Base-by-base conservation (phyloP, 1,140 invertebrate species). In the Wiebesia pumilae region DNA sequence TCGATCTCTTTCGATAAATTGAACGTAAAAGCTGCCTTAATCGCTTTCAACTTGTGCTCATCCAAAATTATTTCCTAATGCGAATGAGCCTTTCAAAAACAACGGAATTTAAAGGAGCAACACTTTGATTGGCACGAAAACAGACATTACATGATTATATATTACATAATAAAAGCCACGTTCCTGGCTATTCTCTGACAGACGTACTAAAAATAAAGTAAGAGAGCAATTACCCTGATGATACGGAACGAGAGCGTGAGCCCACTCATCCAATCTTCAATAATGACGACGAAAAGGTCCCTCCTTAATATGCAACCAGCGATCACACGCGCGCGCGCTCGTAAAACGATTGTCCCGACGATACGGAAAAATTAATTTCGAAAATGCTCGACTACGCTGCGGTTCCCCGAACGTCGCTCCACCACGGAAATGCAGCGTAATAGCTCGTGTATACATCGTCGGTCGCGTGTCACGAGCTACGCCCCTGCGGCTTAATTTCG, bases 401-500 rank as follows among this genome's bases (percentile, higher is more conserved):
- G 58, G 58, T 62, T 62, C 58, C 58, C 58, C 10, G 58, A 62
- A 62, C 58, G 58, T 27, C n/a, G 10, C 14, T 24, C 58, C 58
- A 10, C 58, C 21, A 62, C 58, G 58, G 24, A 27, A 62, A 62
- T 27, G 24, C 58, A 24, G 27, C 14, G 58, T 24, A 27, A 62
- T 88, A 88, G 87, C 89, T 90, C 87, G 89, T 89, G 90, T 90
- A 89, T 92, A 90, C 89, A 89, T 88, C 88, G 84, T 88, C 75
- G 90, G 91, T 93, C 92, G 91, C 92, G 92, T 92, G 92, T 92
- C 92, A 87, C 89, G 89, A 90, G 89, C 77, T 90, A 87, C 90
- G 89, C 88, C 88, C 90, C 88, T 88, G 38, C 65, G 85, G 84
- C 86, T 90, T 90, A 88, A 89, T 90, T 89, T 90, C 85, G 85